Percentiles rank a stretch among this genome's conserved stretches.
Conservation (phyloP, 30 jellyfish, hydroid and myxozoan genomes). For the Hydra vulgaris region DNA sequence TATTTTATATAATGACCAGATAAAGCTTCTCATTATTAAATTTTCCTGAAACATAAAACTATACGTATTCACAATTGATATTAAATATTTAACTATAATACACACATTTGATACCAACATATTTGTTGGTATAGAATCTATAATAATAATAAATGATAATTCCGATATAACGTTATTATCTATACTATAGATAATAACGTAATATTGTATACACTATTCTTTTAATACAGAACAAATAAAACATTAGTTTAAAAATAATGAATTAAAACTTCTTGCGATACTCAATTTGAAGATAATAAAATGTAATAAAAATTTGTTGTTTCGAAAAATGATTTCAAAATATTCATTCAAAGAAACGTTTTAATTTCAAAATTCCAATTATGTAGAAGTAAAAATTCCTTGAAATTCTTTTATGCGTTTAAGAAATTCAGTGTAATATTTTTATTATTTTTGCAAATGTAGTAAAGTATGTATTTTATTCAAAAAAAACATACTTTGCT, state of each 20-base stretch:
- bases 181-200: background rate
- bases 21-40: constrained; percentile 10
- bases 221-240: background rate
- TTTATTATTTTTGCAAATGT: too few relatives aligned
- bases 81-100: background rate
- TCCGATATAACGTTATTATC: background rate
- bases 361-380: background rate
- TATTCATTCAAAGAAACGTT: background rate
- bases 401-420: too few relatives aligned
- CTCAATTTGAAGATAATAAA: background rate
- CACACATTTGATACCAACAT: background rate
- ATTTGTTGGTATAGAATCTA: background rate
- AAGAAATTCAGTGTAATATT: too few relatives aligned
- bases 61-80: background rate
- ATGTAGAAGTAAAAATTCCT: background rate
- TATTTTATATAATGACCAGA: background rate
- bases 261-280: background rate
- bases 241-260: background rate
- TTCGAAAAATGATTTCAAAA: background rate
- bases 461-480: too few relatives aligned
- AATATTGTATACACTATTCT: background rate
- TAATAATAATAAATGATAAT: background rate
- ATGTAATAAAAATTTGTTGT: background rate
- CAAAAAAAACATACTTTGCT: too few relatives aligned
- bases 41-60: background rate